Conservation (phyloP, 2,797 vertebrate species). For the Syngnathus acus region DNA sequence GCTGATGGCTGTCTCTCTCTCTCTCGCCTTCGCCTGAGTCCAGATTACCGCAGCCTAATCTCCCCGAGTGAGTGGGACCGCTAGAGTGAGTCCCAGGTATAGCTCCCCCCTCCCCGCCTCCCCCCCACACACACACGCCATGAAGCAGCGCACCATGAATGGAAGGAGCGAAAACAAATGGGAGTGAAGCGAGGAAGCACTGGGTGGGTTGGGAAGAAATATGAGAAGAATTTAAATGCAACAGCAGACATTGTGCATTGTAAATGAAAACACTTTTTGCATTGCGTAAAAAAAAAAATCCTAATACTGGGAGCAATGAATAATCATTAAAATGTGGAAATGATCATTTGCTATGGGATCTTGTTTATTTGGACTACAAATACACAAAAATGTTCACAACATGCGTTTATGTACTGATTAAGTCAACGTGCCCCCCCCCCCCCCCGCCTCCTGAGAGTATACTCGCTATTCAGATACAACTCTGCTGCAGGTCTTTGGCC, state of each 20-base stretch:
- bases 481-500: constrained; percentile 68
- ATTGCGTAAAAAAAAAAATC: background rate
- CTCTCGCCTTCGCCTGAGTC: constrained; percentile 59
- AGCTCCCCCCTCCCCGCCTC: constrained; percentile 44
- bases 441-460: background rate
- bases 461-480: constrained; percentile 49
- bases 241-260: background rate
- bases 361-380: background rate
- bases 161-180: constrained; percentile 16
- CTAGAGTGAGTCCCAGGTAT: constrained; percentile 7
- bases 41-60: constrained; percentile 70
- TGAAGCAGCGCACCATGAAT: constrained; percentile 37
- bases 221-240: background rate
- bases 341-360: background rate
- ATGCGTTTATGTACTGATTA: background rate
- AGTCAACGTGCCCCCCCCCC: background rate
- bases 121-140: constrained; percentile 20
- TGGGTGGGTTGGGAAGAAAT: background rate
- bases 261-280: too few species aligned
- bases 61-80: constrained; percentile 48
- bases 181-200: background rate
- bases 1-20: constrained; percentile 49
- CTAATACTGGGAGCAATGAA: too few species aligned
- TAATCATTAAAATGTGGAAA: background rate
- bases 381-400: background rate